Evolutionary conservation across 2,113 vertebrate genomes (phyloP).

Genomic region (Dissostichus mawsoni): DNA sequence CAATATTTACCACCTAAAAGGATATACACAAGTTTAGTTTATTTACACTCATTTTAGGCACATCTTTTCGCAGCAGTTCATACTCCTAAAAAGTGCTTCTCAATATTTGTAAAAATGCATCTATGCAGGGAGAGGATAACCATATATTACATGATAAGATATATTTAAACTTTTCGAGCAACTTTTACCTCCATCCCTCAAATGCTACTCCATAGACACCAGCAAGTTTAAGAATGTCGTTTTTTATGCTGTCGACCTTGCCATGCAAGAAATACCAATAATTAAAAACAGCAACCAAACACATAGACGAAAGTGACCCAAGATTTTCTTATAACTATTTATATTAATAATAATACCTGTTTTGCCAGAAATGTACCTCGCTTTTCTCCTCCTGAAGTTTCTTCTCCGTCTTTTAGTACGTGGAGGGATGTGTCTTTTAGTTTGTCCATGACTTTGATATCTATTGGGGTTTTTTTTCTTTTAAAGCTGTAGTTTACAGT

Average conservation of each 20-base stretch:
- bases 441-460: constrained; percentile 25
- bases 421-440: constrained; percentile 12
- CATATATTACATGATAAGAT: neutral
- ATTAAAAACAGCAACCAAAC: neutral
- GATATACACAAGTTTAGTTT: neutral
- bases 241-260: constrained; percentile 4
- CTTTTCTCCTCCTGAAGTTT: neutral
- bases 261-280: neutral
- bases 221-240: neutral
- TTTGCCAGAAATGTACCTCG: neutral
- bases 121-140: neutral
- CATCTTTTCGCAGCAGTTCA: neutral
- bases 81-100: neutral
- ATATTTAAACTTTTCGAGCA: neutral
- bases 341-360: neutral
- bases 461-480: constrained; percentile 23
- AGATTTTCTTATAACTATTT: neutral
- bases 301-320: neutral
- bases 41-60: neutral
- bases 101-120: neutral
- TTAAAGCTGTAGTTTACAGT: constrained; percentile 55
- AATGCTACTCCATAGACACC: neutral
- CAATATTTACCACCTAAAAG: neutral
- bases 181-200: neutral
- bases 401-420: neutral